A percentile compares a stretch with the other conserved stretches of the same genome.
Conservation (phyloP, 2,113 vertebrate species). For the Odocoileus virginianus region DNA sequence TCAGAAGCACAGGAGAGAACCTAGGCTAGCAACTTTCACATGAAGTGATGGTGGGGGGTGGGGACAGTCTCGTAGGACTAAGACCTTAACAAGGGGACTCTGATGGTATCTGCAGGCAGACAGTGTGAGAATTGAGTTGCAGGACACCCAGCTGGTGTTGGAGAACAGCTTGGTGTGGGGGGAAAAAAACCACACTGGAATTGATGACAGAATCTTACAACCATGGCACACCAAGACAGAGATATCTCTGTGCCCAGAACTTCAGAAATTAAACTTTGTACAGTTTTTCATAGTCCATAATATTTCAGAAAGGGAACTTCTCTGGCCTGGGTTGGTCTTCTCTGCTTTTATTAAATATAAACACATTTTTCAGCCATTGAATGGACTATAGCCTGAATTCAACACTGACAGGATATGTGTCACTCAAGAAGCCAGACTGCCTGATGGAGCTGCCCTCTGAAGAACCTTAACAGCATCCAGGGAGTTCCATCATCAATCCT, state of each 20-base stretch:
- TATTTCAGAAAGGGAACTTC: background rate
- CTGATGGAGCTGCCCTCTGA: background rate
- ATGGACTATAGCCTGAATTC: background rate
- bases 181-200: accelerated
- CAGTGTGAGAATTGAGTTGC: background rate
- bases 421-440: background rate
- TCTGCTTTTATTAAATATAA: background rate
- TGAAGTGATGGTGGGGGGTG: background rate
- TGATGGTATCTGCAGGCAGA: background rate
- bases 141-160: background rate
- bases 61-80: background rate
- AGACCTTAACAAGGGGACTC: background rate
- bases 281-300: background rate
- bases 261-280: background rate
- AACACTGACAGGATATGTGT: background rate
- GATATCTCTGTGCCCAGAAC: background rate
- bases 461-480: background rate
- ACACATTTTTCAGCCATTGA: background rate
- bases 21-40: background rate
- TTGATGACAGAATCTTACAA: background rate
- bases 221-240: background rate
- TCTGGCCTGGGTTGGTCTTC: background rate
- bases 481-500: background rate
- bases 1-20: background rate
- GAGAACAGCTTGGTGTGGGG: background rate